A percentile compares a stretch with the other conserved stretches of the same genome.
These are phyloP conservation scores for Calephelis perditalis DNA, from an alignment of 2,888 invertebrate genomes.

Conservation along the genomic window DNA sequence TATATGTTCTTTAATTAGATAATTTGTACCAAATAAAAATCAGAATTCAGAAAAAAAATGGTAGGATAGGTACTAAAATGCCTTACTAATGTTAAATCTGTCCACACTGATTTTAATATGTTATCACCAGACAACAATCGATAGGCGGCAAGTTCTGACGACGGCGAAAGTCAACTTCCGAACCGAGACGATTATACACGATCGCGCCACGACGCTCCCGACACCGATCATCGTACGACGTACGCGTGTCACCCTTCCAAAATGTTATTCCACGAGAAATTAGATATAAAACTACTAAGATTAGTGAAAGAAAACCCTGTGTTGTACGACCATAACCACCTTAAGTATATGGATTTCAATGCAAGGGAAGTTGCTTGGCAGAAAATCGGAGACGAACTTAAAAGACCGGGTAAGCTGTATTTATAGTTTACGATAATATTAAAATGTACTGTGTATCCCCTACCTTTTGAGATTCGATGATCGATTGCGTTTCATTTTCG, in stretches of 20 bases:
- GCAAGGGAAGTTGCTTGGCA: constrained; percentile 67
- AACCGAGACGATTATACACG: constrained; percentile 20
- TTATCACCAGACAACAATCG: constrained; percentile 18
- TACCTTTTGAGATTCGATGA: constrained; percentile 18
- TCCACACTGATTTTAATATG: constrained; percentile 6
- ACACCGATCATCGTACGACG: constrained; percentile 15
- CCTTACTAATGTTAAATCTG: neutral
- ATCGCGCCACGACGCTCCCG: constrained; percentile 9
- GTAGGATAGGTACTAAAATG: too few species aligned
- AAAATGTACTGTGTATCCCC: constrained; percentile 10
- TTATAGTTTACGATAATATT: constrained; percentile 38
- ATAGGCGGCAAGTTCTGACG: constrained; percentile 13
- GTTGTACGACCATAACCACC: constrained; percentile 55
- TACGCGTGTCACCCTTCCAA: constrained; percentile 19
- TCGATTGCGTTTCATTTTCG: neutral
- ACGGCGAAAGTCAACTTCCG: neutral
- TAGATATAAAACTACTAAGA: constrained; percentile 52
- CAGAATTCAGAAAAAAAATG: too few species aligned
- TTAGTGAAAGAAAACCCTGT: constrained; percentile 54
- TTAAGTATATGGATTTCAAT: constrained; percentile 64
- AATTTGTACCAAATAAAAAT: too few species aligned
- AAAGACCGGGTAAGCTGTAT: constrained; percentile 54
- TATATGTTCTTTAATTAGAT: too few species aligned
- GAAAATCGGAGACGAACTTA: constrained; percentile 62
- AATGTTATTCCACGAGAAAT: constrained; percentile 40